Conservation (phyloP, 2,113 vertebrate species). For the Aphelocoma coerulescens region DNA sequence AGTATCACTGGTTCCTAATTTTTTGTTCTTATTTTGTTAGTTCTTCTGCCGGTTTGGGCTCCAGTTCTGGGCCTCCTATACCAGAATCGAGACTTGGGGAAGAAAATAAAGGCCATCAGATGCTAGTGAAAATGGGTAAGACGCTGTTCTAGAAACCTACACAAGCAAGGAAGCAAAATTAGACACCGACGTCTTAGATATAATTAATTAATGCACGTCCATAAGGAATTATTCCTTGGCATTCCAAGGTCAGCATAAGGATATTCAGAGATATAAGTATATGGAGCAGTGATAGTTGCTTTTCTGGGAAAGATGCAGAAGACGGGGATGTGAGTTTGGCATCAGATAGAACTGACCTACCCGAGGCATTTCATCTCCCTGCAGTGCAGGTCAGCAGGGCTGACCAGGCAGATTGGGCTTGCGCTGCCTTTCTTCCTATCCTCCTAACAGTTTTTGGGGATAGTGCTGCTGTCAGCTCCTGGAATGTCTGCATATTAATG, state of each 20-base stretch:
- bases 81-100: constrained; percentile 87
- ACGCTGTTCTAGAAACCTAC: background rate
- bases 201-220: background rate
- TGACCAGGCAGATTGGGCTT: background rate
- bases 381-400: background rate
- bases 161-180: background rate
- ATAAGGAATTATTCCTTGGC: background rate
- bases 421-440: accelerated
- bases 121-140: constrained; percentile 87
- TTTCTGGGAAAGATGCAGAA: background rate
- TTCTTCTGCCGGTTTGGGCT: constrained; percentile 82
- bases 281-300: background rate
- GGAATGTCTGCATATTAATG: background rate
- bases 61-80: constrained; percentile 73
- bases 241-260: background rate
- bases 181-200: background rate
- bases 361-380: accelerated
- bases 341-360: background rate
- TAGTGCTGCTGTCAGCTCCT: background rate
- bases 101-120: constrained; percentile 94
- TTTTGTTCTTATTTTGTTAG: constrained; percentile 56
- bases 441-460: background rate
- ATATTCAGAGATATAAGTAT: background rate
- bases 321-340: background rate
- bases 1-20: background rate